phyloP scores from a whole-genome alignment of 2,113 vertebrate species.

The Hyaena hyaena region DNA sequence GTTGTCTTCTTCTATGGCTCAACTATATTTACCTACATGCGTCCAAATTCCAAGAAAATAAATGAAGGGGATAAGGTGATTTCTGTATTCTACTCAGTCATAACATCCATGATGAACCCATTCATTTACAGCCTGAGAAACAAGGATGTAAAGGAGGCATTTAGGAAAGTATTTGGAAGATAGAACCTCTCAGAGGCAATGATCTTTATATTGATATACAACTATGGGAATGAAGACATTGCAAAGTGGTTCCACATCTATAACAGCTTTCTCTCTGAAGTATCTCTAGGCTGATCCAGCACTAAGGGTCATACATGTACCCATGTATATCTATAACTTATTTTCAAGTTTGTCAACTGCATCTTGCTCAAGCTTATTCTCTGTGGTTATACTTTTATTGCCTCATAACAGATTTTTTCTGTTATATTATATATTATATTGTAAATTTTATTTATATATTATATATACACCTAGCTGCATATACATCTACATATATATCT shows the following conservation, averaged over 20 bases:
- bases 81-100: slow-evolving; percentile 74
- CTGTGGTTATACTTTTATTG: neutral
- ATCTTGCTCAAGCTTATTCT: neutral
- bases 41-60: slow-evolving; percentile 62
- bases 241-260: neutral
- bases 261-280: neutral
- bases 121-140: slow-evolving; percentile 77
- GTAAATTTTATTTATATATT: neutral
- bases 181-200: neutral
- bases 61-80: slow-evolving; percentile 57
- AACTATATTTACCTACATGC: slow-evolving; percentile 72
- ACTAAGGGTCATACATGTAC: neutral
- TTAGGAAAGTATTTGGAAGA: slow-evolving; percentile 60
- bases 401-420: neutral
- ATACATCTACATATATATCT: too few relatives aligned
- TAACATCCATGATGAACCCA: slow-evolving; percentile 75
- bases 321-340: neutral
- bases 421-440: neutral
- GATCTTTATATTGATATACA: neutral
- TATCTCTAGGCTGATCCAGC: neutral
- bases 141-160: slow-evolving; percentile 69
- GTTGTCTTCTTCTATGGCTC: slow-evolving; percentile 69
- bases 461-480: too few relatives aligned
- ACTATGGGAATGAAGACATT: neutral
- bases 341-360: neutral